Evolutionary conservation across 2,888 invertebrate species (phyloP), one percentile per base, ranked within the genome.

Genomic region (Leptinotarsa rubiginosa): DNA sequence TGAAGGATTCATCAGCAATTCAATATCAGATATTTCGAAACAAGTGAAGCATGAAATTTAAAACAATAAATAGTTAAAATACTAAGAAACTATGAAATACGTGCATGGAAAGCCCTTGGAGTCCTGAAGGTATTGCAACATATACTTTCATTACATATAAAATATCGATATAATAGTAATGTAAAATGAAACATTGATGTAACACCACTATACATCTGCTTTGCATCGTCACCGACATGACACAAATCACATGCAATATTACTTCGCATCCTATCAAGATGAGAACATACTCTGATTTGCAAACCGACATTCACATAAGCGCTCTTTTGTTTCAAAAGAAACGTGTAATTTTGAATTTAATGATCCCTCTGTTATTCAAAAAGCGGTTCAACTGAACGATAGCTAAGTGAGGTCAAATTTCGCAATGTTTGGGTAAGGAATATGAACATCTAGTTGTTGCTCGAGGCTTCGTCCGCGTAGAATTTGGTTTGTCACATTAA

Each of bases 321-420:
- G 41, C 31, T 62, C 62, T 62, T 62, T 62, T 62, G 62, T 62
- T 62, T 31, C 31, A 12, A 16, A 62, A 69, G 20, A 56, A 73
- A 66, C 68, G 47, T 54, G 41, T 69, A 65, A 73, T 31, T 70
- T 66, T 69, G 47, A 65, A 70, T 25, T 22, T 72, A 72, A 75
- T 75, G 65, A 54, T 72, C 54, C 68, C 66, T 20, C 66, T 72
- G 47, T 47, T 69, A 72, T 72, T 65, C 75, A 75, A 52, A 47
- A 67, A 65, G 50, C 41, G 68, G 18, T 72, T 68, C 13, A 20
- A 68, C 31, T 62, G 16, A 16, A 62, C 25, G 62, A 69, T 5
- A 41, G n/a, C 56, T 31, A 0, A 41, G n/a, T 67, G 13, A 68
- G 62, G 67, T 72, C 62, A 18, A 16, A 47, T 64, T 50, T 64